Conservation (phyloP, 37 sponge, comb jelly and placozoan species). For the Geodia barretti region DNA sequence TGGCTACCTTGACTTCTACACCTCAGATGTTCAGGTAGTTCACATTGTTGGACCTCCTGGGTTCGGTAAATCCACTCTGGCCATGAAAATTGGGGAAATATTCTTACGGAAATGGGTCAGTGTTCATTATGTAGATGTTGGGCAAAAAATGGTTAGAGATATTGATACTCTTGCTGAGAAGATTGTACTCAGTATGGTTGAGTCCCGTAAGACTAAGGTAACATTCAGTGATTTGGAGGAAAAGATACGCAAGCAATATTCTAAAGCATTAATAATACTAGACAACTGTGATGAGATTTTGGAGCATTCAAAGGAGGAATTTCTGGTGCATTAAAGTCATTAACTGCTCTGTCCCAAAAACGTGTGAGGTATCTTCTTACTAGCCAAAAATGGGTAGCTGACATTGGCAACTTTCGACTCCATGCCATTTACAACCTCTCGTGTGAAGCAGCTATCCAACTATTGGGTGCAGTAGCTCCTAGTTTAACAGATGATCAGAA, state of each 20-base stretch:
- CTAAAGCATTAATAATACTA: slow-evolving; percentile 13
- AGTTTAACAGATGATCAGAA: background rate
- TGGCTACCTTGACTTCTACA: no score
- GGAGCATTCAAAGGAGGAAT: no score
- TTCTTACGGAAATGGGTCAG: background rate
- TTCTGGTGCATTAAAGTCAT: no score
- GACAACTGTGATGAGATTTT: slow-evolving; percentile 32
- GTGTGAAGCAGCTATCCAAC: background rate
- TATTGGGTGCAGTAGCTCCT: background rate
- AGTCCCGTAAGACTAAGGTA: background rate
- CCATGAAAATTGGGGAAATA: slow-evolving; percentile 11
- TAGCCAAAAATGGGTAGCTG: no score
- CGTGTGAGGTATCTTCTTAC: no score
- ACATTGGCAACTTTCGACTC: background rate
- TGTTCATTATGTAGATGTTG: slow-evolving; percentile 30
- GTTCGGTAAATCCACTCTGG: slow-evolving; percentile 37
- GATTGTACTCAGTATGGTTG: background rate
- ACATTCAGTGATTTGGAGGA: background rate
- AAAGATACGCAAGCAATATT: background rate
- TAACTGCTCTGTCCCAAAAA: no score
- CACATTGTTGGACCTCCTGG: slow-evolving; percentile 32
- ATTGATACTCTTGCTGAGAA: slow-evolving; percentile 21
- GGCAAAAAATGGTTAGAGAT: background rate
- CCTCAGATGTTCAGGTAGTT: no score
- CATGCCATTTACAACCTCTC: slow-evolving; percentile 2